Conservation (phyloP, 2,888 invertebrate genomes). For the Meloe dianella region DNA sequence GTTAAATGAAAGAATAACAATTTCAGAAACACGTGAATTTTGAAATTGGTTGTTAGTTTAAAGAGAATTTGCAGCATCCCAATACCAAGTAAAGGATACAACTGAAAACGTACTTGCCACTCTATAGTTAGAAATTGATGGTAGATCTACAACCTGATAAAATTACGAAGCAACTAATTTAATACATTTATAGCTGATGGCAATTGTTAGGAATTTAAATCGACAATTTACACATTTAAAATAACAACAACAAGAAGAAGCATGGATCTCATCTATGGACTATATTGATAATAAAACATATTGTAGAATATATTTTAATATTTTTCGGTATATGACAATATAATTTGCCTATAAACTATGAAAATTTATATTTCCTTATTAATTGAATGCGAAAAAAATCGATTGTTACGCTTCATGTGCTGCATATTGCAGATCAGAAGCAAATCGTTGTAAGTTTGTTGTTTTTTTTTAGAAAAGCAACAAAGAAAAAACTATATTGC, state of each 20-base stretch:
- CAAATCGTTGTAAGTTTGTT: slow-evolving; percentile 34
- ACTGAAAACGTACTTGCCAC: slow-evolving; percentile 28
- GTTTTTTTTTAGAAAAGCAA: background rate
- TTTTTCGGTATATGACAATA: slow-evolving; percentile 30
- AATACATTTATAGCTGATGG: slow-evolving; percentile 15
- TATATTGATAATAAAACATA: background rate
- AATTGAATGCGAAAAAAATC: slow-evolving; percentile 26
- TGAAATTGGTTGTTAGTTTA: slow-evolving; percentile 26
- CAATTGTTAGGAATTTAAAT: slow-evolving; percentile 15
- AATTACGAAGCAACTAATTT: slow-evolving; percentile 24
- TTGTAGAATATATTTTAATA: background rate
- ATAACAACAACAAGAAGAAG: background rate
- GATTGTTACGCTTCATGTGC: slow-evolving; percentile 36
- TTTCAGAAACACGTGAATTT: background rate
- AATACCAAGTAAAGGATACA: slow-evolving; percentile 26
- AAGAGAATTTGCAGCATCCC: slow-evolving; percentile 34
- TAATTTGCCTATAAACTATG: slow-evolving; percentile 36
- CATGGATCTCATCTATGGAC: slow-evolving; percentile 2
- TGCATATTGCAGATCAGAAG: slow-evolving; percentile 29
- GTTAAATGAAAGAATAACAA: background rate
- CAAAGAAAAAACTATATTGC: slow-evolving; percentile 25
- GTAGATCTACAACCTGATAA: slow-evolving; percentile 33
- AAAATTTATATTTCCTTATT: slow-evolving; percentile 32
- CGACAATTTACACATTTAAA: slow-evolving; percentile 7
- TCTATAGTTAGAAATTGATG: slow-evolving; percentile 34